Percentiles rank a stretch among this genome's conserved stretches.
These are phyloP conservation scores for Aythya baeri DNA, from an alignment of 2,113 vertebrate species.

Conservation along the genomic window DNA sequence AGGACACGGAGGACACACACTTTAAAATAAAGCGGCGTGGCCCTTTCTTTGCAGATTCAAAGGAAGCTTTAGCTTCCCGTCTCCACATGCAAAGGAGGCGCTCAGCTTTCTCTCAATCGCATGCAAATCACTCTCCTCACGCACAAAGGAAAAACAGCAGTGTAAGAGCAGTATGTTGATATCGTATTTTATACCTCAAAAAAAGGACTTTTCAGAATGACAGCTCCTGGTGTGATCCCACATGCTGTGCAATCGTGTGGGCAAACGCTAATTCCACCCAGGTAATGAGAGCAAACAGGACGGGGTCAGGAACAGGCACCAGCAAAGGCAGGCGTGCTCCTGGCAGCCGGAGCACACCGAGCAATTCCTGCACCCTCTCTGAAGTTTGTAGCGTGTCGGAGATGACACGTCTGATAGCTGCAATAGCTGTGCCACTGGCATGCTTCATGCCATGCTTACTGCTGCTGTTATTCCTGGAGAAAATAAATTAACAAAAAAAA, in stretches of 20 bases:
- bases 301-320: neutral
- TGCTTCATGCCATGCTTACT: neutral
- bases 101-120: neutral
- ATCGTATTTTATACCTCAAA: neutral
- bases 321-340: neutral
- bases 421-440: neutral
- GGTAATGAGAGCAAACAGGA: neutral
- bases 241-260: neutral
- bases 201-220: neutral
- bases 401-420: neutral
- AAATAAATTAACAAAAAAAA: constrained; percentile 4
- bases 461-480: neutral
- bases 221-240: neutral
- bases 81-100: neutral
- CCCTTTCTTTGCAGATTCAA: constrained; percentile 1
- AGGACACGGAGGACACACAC: neutral
- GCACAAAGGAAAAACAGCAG: neutral
- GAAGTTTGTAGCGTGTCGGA: neutral
- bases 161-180: neutral
- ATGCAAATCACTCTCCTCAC: neutral
- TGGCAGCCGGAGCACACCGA: neutral
- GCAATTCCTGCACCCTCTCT: constrained; percentile 11
- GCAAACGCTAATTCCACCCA: neutral
- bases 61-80: neutral
- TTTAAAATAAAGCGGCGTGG: neutral